A percentile compares a stretch with the other conserved stretches of the same genome.
These are phyloP conservation scores for Himalopsyche kuldschensis DNA, from an alignment of 2,888 invertebrate species.

Conservation along the genomic window DNA sequence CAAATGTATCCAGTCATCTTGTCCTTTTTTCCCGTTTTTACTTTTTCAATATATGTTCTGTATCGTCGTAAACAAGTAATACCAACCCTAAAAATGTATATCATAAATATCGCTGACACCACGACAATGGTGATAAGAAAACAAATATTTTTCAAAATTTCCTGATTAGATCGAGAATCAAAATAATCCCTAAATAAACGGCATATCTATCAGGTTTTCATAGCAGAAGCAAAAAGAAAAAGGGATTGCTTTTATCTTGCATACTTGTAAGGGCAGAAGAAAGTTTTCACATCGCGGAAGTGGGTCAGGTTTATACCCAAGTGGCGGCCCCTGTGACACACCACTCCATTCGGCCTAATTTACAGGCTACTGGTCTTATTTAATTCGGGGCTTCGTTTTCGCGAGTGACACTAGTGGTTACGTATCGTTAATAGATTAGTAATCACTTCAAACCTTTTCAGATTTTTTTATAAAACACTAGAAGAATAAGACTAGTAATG, in stretches of 20 bases:
- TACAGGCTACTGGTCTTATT: not conserved
- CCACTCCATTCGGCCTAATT: not conserved
- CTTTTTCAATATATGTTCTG: too few relatives aligned
- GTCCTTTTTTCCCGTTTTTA: too few relatives aligned
- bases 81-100: too few relatives aligned
- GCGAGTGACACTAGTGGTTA: not conserved
- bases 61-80: too few relatives aligned
- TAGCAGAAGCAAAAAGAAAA: not conserved
- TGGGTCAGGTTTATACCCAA: not conserved
- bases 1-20: too few relatives aligned
- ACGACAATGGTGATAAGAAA: too few relatives aligned
- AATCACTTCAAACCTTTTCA: too few relatives aligned
- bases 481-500: too few relatives aligned
- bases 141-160: too few relatives aligned
- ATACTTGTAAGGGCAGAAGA: not conserved
- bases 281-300: not conserved
- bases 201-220: not conserved
- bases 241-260: not conserved
- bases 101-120: too few relatives aligned
- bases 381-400: not conserved
- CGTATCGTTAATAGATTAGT: not conserved
- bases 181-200: too few relatives aligned
- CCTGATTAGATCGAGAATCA: not conserved
- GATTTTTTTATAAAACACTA: too few relatives aligned
- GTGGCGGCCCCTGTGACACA: not conserved